phyloP scores from a whole-genome alignment of 1,140 invertebrate species.

The Drosophila nasuta region DNA sequence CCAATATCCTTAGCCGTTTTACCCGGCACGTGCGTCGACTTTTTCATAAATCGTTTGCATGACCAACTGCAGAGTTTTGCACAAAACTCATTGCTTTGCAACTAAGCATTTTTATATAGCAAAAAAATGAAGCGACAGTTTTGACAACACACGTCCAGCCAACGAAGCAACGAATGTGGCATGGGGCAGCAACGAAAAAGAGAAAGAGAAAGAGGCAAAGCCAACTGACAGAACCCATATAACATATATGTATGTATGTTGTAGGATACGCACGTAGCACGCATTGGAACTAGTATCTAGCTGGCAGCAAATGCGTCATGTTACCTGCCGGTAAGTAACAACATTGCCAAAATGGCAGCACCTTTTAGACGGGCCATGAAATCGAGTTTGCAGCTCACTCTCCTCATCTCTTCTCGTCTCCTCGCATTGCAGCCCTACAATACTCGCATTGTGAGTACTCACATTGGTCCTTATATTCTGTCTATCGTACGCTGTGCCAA shows the following conservation, averaged over 20 bases:
- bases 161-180: neutral
- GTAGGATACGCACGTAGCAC: constrained; percentile 71
- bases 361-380: constrained; percentile 66
- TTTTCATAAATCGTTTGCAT: constrained; percentile 72
- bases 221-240: constrained; percentile 31
- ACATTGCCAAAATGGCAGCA: constrained; percentile 61
- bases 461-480: neutral
- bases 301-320: constrained; percentile 42
- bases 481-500: constrained; percentile 29
- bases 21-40: constrained; percentile 67
- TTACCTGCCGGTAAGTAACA: constrained; percentile 42
- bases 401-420: neutral
- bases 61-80: constrained; percentile 48
- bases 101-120: constrained; percentile 55
- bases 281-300: constrained; percentile 39
- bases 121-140: constrained; percentile 72
- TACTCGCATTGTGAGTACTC: constrained; percentile 10
- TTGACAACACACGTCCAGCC: constrained; percentile 74
- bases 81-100: constrained; percentile 18
- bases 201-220: neutral
- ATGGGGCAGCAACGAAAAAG: neutral
- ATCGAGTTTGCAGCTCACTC: constrained; percentile 72
- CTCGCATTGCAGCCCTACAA: neutral
- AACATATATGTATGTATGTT: constrained; percentile 30
- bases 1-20: constrained; percentile 63